Conservation (phyloP, 2,113 vertebrate genomes). For the Anhinga rufa region DNA sequence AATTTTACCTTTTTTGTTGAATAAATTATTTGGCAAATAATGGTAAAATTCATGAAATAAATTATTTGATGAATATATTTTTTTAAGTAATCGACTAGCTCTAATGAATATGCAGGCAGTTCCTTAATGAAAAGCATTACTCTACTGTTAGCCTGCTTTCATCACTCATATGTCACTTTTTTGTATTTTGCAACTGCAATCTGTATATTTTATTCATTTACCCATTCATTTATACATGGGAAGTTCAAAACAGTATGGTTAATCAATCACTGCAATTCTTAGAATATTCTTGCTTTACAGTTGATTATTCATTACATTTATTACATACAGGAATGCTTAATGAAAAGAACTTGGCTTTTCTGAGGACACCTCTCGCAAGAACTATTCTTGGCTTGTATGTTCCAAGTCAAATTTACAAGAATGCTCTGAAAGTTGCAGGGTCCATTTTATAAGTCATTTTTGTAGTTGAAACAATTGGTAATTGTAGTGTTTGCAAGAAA, state of each 20-base stretch:
- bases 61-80: constrained; percentile 52
- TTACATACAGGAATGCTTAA: not conserved
- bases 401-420: not conserved
- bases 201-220: constrained; percentile 60
- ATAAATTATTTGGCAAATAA: constrained; percentile 65
- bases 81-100: constrained; percentile 35
- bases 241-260: constrained; percentile 17
- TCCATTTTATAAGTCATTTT: not conserved
- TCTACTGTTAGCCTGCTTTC: constrained; percentile 52
- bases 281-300: constrained; percentile 15
- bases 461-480: constrained; percentile 1
- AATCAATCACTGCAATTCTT: constrained; percentile 28
- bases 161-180: constrained; percentile 47
- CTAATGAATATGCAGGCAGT: constrained; percentile 58
- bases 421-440: constrained; percentile 17
- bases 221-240: constrained; percentile 35
- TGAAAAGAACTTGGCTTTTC: not conserved
- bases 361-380: not conserved
- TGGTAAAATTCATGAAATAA: constrained; percentile 60
- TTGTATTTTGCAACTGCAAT: constrained; percentile 37
- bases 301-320: constrained; percentile 24
- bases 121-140: constrained; percentile 58
- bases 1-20: constrained; percentile 57
- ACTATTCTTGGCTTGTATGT: not conserved
- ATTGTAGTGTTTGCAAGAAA: constrained; percentile 43